These are phyloP conservation scores for Lamellibrachia luymesi DNA, from an alignment of 1,140 invertebrate genomes.

Conservation along the genomic window DNA sequence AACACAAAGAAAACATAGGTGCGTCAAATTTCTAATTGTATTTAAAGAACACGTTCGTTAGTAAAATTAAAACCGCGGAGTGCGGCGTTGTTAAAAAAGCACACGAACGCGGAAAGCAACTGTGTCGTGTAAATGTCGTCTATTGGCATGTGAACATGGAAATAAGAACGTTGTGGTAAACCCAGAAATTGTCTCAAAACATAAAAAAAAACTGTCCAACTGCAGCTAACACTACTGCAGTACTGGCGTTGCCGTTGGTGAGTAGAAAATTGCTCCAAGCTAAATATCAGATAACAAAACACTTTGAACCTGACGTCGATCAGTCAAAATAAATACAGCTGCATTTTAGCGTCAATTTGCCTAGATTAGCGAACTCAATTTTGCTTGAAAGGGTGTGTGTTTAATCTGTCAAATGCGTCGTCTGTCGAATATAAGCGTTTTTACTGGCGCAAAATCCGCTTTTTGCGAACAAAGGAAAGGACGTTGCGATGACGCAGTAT, in stretches of 20 bases:
- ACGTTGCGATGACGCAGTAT: not conserved
- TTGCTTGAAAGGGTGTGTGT: not conserved
- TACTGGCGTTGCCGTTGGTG: not conserved
- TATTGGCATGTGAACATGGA: not conserved
- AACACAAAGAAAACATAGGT: not conserved
- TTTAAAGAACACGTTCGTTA: not conserved
- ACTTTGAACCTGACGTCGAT: not conserved
- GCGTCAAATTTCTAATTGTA: not conserved
- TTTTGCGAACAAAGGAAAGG: not conserved
- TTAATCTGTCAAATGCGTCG: not conserved
- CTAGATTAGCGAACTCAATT: not conserved
- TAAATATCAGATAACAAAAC: not conserved
- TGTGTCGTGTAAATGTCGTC: not conserved
- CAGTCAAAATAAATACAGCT: not conserved
- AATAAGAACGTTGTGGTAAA: not conserved
- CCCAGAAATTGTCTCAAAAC: not conserved
- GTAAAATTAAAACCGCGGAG: not conserved
- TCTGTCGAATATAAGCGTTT: not conserved
- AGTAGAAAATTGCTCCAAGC: not conserved
- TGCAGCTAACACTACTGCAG: not conserved
- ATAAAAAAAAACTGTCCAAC: not conserved
- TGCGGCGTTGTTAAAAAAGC: not conserved
- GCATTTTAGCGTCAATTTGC: not conserved
- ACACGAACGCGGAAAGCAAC: not conserved
- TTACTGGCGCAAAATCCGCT: not conserved